Evolutionary conservation across 2,888 invertebrate species (phyloP).

Genomic region (Diabrotica balteata): DNA sequence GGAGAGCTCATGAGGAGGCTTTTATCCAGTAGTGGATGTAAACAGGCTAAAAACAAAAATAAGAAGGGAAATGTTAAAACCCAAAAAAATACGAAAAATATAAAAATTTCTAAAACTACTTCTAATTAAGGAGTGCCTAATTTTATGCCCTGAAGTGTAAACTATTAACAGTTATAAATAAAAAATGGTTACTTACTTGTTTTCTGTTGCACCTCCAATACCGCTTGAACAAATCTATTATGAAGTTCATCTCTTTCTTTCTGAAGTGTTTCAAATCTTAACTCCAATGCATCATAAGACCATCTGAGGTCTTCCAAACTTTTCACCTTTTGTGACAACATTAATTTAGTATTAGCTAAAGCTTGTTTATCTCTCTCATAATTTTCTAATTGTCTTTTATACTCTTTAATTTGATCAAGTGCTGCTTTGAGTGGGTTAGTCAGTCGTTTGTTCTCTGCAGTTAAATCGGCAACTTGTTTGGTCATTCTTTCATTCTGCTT

Average conservation of each 20-base stretch:
- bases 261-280: constrained; percentile 78
- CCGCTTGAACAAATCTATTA: constrained; percentile 79
- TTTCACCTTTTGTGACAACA: constrained; percentile 60
- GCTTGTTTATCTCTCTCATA: constrained; percentile 84
- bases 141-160: too few relatives aligned
- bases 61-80: too few relatives aligned
- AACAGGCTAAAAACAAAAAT: too few relatives aligned
- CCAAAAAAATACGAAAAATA: too few relatives aligned
- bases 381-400: constrained; percentile 79
- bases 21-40: too few relatives aligned
- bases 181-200: constrained; percentile 54
- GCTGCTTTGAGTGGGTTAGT: constrained; percentile 77
- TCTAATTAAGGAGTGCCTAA: too few relatives aligned
- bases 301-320: constrained; percentile 69
- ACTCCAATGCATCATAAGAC: constrained; percentile 74
- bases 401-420: constrained; percentile 73
- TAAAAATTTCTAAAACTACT: too few relatives aligned
- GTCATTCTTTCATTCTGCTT: constrained; percentile 82
- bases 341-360: constrained; percentile 63
- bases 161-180: too few relatives aligned
- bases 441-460: constrained; percentile 76
- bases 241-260: constrained; percentile 82
- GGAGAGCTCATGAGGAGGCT: too few relatives aligned
- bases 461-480: constrained; percentile 71
- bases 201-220: constrained; percentile 88